Base-by-base conservation (phyloP, 1,140 invertebrate species). In the Aphaenogaster ashmeadi region DNA sequence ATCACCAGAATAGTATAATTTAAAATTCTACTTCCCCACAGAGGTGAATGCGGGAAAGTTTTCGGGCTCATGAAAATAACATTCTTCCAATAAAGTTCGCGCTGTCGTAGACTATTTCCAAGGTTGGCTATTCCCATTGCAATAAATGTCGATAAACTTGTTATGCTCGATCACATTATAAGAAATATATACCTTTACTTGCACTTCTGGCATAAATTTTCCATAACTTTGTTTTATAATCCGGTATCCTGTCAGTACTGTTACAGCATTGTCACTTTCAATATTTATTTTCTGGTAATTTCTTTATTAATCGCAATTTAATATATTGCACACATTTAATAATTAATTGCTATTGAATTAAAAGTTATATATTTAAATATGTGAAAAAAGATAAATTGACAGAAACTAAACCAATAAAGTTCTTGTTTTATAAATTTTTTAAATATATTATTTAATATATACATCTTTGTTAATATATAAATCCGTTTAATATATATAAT, bases 61-160 rank as follows among this genome's bases (percentile, higher is more conserved):
- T 69, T 84, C 80, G 80, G 69, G 54, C 80, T 84, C 80, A 84
- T 84, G 69, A 75, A 84, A 84, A 75, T 84, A 84, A 84, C 69
- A 84, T 84, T 84, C 80, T 56, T 13, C 36, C 69, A 72, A 84
- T 84, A 75, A 84, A 84, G 80, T 84, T 84, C 69, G 69, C 80
- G 44, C 56, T 47, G 80, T 75, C 80, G 54, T 27, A 4, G 41
- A 62, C 69, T 84, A 75, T 60, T 75, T 58, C 21, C 27, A 21
- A 5, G 27, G 44, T 41, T 36, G 27, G 27, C 27, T 60, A 41
- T 74, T 83, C 69, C 74, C 41, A 60, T 60, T 74, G 41, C 69
- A 75, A 60, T 74, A 54, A 44, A 60, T 60, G 69, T 75, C 41
- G 69, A 84, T 75, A 75, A 84, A n/a, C 69, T 60, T 83, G 66